Conservation (phyloP, 2,113 vertebrate species). For the Pachycephala philippinensis region DNA sequence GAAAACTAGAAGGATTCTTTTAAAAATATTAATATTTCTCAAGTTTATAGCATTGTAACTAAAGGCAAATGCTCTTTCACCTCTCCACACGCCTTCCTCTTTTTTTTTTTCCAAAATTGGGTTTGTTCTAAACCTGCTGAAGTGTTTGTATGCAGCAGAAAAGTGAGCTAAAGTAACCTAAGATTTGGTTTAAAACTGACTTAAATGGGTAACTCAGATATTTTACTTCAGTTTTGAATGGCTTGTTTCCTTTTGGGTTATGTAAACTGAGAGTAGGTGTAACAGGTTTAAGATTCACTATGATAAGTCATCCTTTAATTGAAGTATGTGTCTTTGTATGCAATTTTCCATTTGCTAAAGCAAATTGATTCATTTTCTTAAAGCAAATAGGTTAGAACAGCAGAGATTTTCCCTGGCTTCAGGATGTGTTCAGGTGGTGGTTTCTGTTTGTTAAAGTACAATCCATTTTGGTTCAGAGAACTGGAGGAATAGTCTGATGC, state of each 20-base stretch:
- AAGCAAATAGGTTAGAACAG: neutral
- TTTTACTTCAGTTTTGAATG: neutral
- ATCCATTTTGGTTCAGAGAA: neutral
- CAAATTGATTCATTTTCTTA: neutral
- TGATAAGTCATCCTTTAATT: neutral
- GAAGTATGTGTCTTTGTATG: neutral
- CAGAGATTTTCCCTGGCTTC: neutral
- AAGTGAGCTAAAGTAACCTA: neutral
- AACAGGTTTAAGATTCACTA: neutral
- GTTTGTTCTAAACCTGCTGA: neutral
- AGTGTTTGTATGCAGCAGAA: neutral
- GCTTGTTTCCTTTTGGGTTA: neutral
- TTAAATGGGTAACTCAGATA: neutral
- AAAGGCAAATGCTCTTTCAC: neutral
- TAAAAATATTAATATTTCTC: neutral
- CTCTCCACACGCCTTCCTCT: neutral
- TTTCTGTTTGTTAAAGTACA: neutral
- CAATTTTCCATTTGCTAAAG: neutral
- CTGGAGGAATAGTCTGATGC: neutral
- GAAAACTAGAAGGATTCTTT: neutral
- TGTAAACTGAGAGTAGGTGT: neutral
- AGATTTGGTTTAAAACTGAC: neutral
- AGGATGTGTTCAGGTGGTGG: neutral
- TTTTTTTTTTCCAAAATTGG: neutral
- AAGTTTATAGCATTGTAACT: neutral